phyloP scores from a whole-genome alignment of 2,113 vertebrate genomes.

The Bombycilla garrulus region DNA sequence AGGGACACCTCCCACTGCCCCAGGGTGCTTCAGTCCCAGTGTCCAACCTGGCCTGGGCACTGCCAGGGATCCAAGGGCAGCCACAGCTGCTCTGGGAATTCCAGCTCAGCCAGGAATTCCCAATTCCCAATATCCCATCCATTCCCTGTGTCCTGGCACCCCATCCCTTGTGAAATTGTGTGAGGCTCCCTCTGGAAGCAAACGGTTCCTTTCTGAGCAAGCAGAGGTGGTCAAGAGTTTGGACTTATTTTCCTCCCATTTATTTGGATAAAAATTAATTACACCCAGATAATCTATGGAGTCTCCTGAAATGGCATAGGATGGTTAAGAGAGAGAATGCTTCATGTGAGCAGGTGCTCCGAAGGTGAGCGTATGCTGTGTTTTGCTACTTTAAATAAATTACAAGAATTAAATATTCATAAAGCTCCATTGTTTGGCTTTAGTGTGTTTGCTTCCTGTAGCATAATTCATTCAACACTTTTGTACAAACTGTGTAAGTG shows the following conservation, averaged over 20 bases:
- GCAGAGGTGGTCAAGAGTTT: not conserved
- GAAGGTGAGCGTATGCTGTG: slow-evolving; percentile 18
- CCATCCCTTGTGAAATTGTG: not conserved
- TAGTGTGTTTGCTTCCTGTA: slow-evolving; percentile 34
- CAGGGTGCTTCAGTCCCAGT: not conserved
- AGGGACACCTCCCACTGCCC: not conserved
- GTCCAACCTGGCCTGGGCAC: not conserved
- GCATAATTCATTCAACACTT: slow-evolving; percentile 53
- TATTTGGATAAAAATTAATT: slow-evolving; percentile 38
- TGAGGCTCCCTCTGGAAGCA: not conserved
- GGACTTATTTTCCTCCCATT: not conserved
- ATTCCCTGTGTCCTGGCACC: not conserved
- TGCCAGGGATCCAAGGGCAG: not conserved
- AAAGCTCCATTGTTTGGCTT: slow-evolving; percentile 46
- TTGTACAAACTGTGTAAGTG: not conserved
- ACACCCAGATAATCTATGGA: not conserved
- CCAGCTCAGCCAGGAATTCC: not conserved
- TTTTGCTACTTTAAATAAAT: slow-evolving; percentile 34
- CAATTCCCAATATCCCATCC: not conserved
- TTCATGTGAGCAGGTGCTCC: slow-evolving; percentile 36
- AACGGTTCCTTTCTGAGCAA: not conserved
- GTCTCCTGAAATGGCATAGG: not conserved
- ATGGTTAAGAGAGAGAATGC: not conserved
- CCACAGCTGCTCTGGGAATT: not conserved
- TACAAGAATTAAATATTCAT: slow-evolving; percentile 54